Evolutionary conservation across 2,797 vertebrate species (phyloP), one percentile per base, ranked within the genome.

Genomic region (Heteromormyrus szaboi): DNA sequence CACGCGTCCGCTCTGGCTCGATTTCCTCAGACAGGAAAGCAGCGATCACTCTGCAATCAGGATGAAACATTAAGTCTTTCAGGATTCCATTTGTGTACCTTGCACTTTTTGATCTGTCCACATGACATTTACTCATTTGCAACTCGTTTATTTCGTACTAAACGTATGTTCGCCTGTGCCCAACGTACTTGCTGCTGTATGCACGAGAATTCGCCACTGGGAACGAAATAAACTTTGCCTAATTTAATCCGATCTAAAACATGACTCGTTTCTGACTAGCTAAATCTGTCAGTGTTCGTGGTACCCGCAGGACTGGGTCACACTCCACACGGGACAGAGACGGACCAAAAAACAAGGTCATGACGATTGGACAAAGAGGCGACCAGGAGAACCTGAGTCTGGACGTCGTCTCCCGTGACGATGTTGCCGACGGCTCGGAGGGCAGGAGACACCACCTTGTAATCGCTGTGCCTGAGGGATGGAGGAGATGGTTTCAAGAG

Each of bases 371-470:
- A 68, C 65, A 33, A 72, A 14, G 29, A 72, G 65, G 29, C 3
- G 3, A 33, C 14, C 29, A 6, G 65, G 37, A 29, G 93, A 92
- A 99, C 98, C 96, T 99, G 98, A 91, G 98, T 99, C 94, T 99
- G 98, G 90, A 98, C 95, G 94, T 99, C 98, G 93, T 99, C 98
- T 91, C 98, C 98, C 88, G 98, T 99, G 89, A 99, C 98, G 91
- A 99, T 98, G 94, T 99, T 99, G 91, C 98, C 98, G 92, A 99
- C 98, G 72, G 97, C 98, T 93, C 98, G 96, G 91, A 99, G 94
- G 76, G 98, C 97, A 93, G 98, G 98, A 17, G 98, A 98, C n/a
- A 98, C 97, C 91, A 99, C 98, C 92, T 99, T 99, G 93, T 98
- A 98, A 94, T 99, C 98, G 89, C 96, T 94, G 92, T 99, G 98